Base-by-base conservation (phyloP, 2,888 invertebrate species). In the Plebejus anna region DNA sequence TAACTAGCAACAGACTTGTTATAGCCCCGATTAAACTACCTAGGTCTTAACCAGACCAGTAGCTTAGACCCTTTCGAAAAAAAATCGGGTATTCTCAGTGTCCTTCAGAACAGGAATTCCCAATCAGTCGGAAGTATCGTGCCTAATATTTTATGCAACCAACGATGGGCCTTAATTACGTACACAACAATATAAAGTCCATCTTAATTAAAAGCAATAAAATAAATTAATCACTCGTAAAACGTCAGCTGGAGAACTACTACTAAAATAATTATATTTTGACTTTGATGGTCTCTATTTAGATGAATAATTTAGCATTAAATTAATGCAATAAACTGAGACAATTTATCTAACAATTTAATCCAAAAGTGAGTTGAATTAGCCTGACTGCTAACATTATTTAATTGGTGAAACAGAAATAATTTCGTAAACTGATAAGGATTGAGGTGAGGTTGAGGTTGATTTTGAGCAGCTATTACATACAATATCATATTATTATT, bases 211-310 rank as follows among this genome's bases (percentile, higher is more conserved):
- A 22, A 42, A 42, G 11, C 9, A 42, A 42, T 42, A 38, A 71
- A 71, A 71, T 32, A 71, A 71, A 71, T 42, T 71, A 42, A 42
- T 71, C 7, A n/a, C 38, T 71, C 38, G 13, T 71, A 71, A 71
- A 71, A 71, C 71, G 42, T n/a, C 22, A 38, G 38, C 16, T 42
- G 7, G 38, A 42, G 42, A 71, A 9, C 6, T 42, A 71, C n/a
- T 6, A 42, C 7, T 42, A 71, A 38, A 16, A 16, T 16, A 16
- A 55, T 55, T 55, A 55, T 16, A 16, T 55, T 55, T 55, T 16
- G 55, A 55, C 55, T 55, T 55, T 55, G 55, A 16, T 55, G 55
- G 55, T 55, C 13, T 55, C 55, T 55, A 55, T 55, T 4, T 55
- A 55, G 4, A 55, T 55, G 13, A 51, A 13, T 4, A 55, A 55